These are phyloP conservation scores for Etia nguti DNA, from an alignment of 2,113 vertebrate genomes.

Conservation along the genomic window DNA sequence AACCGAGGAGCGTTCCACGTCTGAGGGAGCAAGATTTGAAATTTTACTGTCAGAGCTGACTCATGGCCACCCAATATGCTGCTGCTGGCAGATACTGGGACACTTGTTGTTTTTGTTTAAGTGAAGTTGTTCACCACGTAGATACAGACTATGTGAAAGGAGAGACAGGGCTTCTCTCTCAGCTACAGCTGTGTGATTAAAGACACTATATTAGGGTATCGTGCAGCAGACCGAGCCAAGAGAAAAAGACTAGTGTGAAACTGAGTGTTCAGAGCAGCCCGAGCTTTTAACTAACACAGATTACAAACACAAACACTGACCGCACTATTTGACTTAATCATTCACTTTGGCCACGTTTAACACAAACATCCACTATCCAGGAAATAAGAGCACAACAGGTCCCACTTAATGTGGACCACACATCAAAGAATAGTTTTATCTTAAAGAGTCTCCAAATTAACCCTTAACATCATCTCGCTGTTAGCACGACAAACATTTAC, in stretches of 20 bases:
- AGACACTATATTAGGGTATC: background rate
- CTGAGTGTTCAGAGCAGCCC: background rate
- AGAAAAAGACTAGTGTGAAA: background rate
- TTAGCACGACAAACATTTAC: background rate
- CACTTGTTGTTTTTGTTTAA: constrained; percentile 14
- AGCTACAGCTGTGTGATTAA: background rate
- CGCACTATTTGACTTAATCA: rapidly evolving
- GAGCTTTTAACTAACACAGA: background rate
- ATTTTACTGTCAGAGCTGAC: constrained; percentile 23
- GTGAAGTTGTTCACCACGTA: constrained; percentile 21
- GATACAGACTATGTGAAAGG: background rate
- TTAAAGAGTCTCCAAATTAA: background rate
- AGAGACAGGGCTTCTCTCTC: background rate
- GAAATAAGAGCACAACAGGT: background rate
- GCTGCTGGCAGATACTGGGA: background rate
- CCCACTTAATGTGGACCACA: background rate
- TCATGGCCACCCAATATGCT: constrained; percentile 29
- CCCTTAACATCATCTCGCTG: background rate
- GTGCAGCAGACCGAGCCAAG: background rate
- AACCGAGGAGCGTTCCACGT: background rate
- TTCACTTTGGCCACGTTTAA: background rate
- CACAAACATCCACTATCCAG: background rate
- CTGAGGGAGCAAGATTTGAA: constrained; percentile 16
- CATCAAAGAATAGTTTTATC: rapidly evolving
- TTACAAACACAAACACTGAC: background rate